phyloP scores from a whole-genome alignment of 2,113 vertebrate genomes.

The Sylvilagus bachmani region DNA sequence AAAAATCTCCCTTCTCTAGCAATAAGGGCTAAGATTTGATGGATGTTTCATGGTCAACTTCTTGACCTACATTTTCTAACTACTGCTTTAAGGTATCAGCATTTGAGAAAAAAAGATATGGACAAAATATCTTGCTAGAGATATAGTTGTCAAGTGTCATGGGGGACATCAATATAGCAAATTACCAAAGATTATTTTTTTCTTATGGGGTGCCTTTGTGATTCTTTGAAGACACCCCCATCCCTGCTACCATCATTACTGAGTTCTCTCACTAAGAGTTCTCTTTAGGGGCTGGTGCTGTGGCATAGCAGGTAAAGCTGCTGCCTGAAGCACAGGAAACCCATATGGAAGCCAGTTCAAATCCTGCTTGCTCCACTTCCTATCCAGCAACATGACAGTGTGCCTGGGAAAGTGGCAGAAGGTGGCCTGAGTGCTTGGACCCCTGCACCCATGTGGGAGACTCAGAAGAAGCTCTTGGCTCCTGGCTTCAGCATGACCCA shows the following conservation, averaged over 20 bases:
- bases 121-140: background rate
- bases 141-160: background rate
- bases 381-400: too few species aligned
- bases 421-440: too few species aligned
- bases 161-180: background rate
- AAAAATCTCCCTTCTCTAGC: background rate
- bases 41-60: background rate
- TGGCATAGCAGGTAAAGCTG: too few species aligned
- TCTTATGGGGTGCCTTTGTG: background rate
- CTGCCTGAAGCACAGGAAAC: too few species aligned
- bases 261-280: background rate
- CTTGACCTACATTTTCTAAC: background rate
- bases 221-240: background rate
- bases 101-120: background rate
- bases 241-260: background rate
- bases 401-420: too few species aligned
- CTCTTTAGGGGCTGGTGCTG: too few species aligned
- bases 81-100: background rate
- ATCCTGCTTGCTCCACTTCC: too few species aligned
- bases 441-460: too few species aligned
- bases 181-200: background rate
- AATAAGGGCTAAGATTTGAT: background rate
- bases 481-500: too few species aligned
- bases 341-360: too few species aligned
- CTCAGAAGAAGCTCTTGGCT: too few species aligned